Percentiles rank a stretch among this genome's conserved stretches.
Conservation (phyloP, 2,888 invertebrate genomes). For the Erynnis tages region DNA sequence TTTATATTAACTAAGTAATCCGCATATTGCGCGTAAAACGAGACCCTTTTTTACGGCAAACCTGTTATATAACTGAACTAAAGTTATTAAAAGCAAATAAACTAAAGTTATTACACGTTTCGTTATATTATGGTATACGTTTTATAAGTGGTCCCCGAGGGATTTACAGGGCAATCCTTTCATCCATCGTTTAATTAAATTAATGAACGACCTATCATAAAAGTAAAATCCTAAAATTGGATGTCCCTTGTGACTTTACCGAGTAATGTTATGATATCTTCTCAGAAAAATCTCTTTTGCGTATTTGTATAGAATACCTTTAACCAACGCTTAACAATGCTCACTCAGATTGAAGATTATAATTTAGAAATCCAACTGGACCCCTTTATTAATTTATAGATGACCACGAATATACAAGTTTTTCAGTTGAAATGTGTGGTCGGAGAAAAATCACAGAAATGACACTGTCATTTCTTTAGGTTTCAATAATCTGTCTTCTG, state of each 20-base stretch:
- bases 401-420: too few relatives aligned
- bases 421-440: too few relatives aligned
- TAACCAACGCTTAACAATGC: too few relatives aligned
- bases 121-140: background rate
- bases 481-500: too few relatives aligned
- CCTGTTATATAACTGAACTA: slow-evolving; percentile 23
- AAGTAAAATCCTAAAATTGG: slow-evolving; percentile 4
- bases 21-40: slow-evolving; percentile 54
- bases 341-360: too few relatives aligned
- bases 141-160: slow-evolving; percentile 12
- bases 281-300: too few relatives aligned
- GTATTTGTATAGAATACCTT: too few relatives aligned
- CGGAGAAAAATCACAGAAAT: too few relatives aligned
- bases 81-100: slow-evolving; percentile 24
- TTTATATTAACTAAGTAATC: slow-evolving; percentile 46
- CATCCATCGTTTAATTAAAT: slow-evolving; percentile 21
- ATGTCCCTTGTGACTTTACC: background rate
- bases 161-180: background rate
- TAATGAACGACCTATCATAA: slow-evolving; percentile 5
- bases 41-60: slow-evolving; percentile 24
- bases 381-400: too few relatives aligned
- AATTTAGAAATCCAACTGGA: too few relatives aligned
- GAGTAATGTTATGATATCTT: slow-evolving; percentile 1
- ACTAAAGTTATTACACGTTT: slow-evolving; percentile 8
- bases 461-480: too few relatives aligned